phyloP scores from a whole-genome alignment of 2,888 invertebrate genomes.

The Gortyna flavago region DNA sequence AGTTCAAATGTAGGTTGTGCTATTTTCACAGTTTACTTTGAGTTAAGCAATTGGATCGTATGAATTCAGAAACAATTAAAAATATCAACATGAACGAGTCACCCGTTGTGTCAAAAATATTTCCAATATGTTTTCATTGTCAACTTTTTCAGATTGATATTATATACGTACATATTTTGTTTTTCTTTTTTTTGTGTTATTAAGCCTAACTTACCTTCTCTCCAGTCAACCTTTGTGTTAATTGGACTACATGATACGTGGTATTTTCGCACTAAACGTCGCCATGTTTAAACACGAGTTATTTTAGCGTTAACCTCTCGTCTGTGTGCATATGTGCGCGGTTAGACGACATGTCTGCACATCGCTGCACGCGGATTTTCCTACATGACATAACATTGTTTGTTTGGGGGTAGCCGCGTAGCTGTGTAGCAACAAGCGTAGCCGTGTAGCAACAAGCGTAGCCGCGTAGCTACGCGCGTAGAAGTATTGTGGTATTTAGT shows the following conservation, averaged over 20 bases:
- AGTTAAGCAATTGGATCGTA: constrained; percentile 7
- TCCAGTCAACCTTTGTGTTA: neutral
- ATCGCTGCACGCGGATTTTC: constrained; percentile 17
- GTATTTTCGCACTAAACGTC: neutral
- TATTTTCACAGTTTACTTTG: constrained; percentile 11
- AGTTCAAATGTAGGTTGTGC: neutral
- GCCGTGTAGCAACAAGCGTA: constrained; percentile 1
- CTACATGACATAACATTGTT: constrained; percentile 14
- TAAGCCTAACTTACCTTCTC: neutral
- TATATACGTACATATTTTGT: neutral
- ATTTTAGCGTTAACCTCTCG: constrained; percentile 21
- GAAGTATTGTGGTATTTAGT: constrained; percentile 17
- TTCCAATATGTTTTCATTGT: neutral
- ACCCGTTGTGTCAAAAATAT: neutral
- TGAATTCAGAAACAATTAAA: constrained; percentile 43
- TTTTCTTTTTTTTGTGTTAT: too few relatives aligned
- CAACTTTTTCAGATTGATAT: neutral
- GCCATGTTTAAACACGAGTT: constrained; percentile 2
- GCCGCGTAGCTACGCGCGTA: constrained; percentile 22
- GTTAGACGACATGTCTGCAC: constrained; percentile 19
- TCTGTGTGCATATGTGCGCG: constrained; percentile 7
- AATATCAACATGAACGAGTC: constrained; percentile 33
- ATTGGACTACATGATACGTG: neutral
- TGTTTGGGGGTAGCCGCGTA: constrained; percentile 27
- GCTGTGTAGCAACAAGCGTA: constrained; percentile 1